Evolutionary conservation across 2,113 vertebrate species (phyloP), one percentile per base, ranked within the genome.

Genomic region (Brachypodius melanocephalos): DNA sequence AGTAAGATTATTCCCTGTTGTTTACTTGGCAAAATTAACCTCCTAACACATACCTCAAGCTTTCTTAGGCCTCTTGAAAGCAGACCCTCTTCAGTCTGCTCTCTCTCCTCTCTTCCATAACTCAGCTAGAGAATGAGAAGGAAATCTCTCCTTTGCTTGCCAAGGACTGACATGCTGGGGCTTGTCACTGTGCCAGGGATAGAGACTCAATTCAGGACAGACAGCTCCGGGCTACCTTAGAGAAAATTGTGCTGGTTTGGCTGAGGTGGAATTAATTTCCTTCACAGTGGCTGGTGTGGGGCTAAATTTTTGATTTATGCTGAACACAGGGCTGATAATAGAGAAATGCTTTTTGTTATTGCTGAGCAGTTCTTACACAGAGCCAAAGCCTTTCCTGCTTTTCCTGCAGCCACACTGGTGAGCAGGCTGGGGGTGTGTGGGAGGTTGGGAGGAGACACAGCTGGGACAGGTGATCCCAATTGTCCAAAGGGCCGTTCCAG

Each of bases 341-440:
- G 10, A 43, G 66, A 49, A 3, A 9, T 57, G 25, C 18, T 80
- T 63, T 48, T 66, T 51, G 32, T 22, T 38, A 9, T 8, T 66
- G 59, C 17, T 80, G 59, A 45, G 36, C 51, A 73, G 51, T 1
- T 5, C 26, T 66, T 16, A 14, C 22, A 36, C 36, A 51, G 43
- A 81, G 36, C 43, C 85, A n/a, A 73, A 32, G 51, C 38, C 28
- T 59, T 45, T 80, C 7, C 49, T 65, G 51, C 26, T 49, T 49
- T 65, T 51, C 12, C 1, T 25, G 4, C 12, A 0, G 28, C 18
- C 12, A 8, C 0, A 0, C 26, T 66, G 36, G 4, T 0, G 4
- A 36, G 36, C 21, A 7, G 15, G 17, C 8, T 43, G 31, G 36
- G 32, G 5, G 4, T 22, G 38, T 3, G 1, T 12, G 25, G 10